Conservation (phyloP, 2,888 invertebrate genomes). For the Ophion costatus region DNA sequence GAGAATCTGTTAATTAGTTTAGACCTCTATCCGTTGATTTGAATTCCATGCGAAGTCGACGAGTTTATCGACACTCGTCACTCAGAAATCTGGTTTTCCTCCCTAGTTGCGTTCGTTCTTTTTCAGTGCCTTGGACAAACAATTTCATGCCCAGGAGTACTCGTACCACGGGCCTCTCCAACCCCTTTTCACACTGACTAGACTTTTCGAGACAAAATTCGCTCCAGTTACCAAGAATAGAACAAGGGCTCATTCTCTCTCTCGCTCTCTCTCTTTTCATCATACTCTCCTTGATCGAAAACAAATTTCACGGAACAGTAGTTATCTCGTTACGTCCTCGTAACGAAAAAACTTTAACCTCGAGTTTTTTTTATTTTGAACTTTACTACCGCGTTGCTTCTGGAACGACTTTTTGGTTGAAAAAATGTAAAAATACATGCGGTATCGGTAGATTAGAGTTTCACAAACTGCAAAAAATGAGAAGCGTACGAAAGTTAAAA, state of each 20-base stretch:
- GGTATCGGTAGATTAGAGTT: background rate
- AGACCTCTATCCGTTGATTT: slow-evolving; percentile 4
- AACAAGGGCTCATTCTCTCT: background rate
- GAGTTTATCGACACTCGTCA: slow-evolving; percentile 48
- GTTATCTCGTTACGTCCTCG: slow-evolving; percentile 12
- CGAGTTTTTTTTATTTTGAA: background rate
- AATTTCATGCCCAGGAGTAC: slow-evolving; percentile 41
- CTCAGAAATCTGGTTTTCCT: slow-evolving; percentile 3
- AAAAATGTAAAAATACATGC: background rate
- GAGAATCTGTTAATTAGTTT: background rate
- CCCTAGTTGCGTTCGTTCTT: slow-evolving; percentile 21
- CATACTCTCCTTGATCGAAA: slow-evolving; percentile 30
- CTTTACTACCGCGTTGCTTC: slow-evolving; percentile 11
- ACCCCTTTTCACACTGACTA: slow-evolving; percentile 49
- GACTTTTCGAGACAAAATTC: slow-evolving; percentile 53
- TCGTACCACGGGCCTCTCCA: slow-evolving; percentile 15
- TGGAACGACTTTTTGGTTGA: background rate
- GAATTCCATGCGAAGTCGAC: slow-evolving; percentile 37
- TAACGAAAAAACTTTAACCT: slow-evolving; percentile 24
- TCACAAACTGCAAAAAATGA: no score
- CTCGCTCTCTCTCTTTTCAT: background rate
- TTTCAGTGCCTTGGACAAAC: slow-evolving; percentile 43
- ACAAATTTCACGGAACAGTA: slow-evolving; percentile 35
- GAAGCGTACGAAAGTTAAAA: no score
- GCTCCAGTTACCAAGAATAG: slow-evolving; percentile 58